Conservation (phyloP, 2,797 vertebrate species). For the Fundulus diaphanus region DNA sequence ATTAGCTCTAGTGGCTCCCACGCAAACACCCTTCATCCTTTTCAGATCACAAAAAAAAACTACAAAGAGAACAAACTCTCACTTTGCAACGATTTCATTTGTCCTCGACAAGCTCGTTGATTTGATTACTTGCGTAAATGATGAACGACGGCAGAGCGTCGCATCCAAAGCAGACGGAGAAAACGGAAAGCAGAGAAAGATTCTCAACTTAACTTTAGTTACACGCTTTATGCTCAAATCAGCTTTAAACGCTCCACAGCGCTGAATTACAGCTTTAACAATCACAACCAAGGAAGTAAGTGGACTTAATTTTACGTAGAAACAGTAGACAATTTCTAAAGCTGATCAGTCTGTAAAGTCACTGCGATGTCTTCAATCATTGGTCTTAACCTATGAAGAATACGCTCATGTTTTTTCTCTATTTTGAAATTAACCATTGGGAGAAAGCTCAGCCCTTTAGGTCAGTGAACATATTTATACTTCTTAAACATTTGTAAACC, state of each 20-base stretch:
- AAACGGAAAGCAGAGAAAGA: not conserved
- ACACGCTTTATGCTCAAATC: not conserved
- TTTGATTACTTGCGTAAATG: conserved; percentile 47
- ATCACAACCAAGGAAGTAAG: not conserved
- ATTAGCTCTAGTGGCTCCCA: conserved; percentile 41
- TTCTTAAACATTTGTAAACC: no score
- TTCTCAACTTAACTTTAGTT: not conserved
- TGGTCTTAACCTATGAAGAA: not conserved
- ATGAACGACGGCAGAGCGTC: conserved; percentile 28
- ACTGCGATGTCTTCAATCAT: not conserved
- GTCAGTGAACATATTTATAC: not conserved
- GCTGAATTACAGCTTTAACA: no score
- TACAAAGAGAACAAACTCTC: conserved; percentile 26
- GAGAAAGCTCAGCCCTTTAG: no score
- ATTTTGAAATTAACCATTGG: not conserved
- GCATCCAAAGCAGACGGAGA: conserved; percentile 23
- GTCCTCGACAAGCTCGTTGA: conserved; percentile 18
- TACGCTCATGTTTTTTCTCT: not conserved
- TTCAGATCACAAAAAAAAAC: conserved; percentile 26
- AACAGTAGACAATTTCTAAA: not conserved
- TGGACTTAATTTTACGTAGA: not conserved
- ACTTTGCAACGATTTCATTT: conserved; percentile 25
- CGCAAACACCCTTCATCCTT: conserved; percentile 21
- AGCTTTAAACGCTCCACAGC: not conserved
- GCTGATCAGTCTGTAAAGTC: not conserved